Percentiles rank a stretch among this genome's conserved stretches.
These are phyloP conservation scores for Lacerta viridis DNA, from an alignment of 2,797 vertebrate genomes.

Conservation along the genomic window DNA sequence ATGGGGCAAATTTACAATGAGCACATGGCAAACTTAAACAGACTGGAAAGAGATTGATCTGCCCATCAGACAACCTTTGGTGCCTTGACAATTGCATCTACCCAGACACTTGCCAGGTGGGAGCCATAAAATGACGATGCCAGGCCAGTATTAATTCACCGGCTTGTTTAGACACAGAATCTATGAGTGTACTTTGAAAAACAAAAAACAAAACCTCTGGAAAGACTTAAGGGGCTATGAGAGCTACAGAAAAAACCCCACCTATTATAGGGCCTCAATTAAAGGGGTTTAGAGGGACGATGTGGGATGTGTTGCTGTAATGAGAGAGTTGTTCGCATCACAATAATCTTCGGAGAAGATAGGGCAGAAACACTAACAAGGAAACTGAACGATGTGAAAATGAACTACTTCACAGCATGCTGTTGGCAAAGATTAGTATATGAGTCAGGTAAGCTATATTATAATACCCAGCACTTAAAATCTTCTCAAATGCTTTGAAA, in stretches of 20 bases:
- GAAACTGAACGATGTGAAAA: too few relatives aligned
- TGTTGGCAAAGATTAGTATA: neutral
- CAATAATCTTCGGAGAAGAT: too few relatives aligned
- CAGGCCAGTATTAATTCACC: neutral
- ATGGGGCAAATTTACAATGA: too few relatives aligned
- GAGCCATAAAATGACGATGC: neutral
- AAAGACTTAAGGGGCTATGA: too few relatives aligned
- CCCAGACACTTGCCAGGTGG: neutral
- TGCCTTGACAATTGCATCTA: neutral
- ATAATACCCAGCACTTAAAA: neutral
- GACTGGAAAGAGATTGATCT: too few relatives aligned
- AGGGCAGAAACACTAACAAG: neutral
- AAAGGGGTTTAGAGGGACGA: neutral
- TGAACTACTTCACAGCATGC: neutral
- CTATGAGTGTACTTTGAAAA: neutral
- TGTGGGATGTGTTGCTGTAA: too few relatives aligned
- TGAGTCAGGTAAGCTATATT: neutral
- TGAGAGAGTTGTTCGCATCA: conserved; percentile 1
- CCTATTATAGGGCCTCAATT: neutral
- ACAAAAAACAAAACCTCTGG: neutral
- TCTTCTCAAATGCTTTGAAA: neutral
- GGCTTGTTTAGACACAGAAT: neutral
- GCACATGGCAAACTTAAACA: neutral
- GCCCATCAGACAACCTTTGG: neutral
- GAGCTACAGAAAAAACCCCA: too few relatives aligned